Evolutionary conservation across 2,113 vertebrate genomes (phyloP), one percentile per base, ranked within the genome.

Genomic region (Polypterus senegalus): DNA sequence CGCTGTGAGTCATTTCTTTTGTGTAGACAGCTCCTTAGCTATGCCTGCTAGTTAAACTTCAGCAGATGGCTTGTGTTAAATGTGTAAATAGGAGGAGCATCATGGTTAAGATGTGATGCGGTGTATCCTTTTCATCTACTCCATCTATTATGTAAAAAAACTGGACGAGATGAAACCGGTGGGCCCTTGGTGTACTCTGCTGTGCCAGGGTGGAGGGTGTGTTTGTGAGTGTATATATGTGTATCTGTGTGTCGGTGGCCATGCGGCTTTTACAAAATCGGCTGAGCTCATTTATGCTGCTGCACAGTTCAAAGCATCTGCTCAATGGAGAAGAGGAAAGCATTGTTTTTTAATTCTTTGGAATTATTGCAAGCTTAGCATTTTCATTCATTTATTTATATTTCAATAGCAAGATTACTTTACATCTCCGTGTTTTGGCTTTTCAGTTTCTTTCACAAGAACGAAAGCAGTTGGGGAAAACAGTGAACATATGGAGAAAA

Each of bases 221-320:
- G 48, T 67, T 48, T 61, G 48, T 48, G 66, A 46, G 60, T 59
- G 67, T 55, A 1, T 49, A 5, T 27, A 27, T 27, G 27, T 27
- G 27, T 27, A 27, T 27, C 27, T 27, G 27, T 27, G 27, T 27
- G 59, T 27, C 47, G 52, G 46, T 27, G 45, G 49, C 52, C 57
- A 65, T 62, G 65, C 60, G 60, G 57, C 56, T 63, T 9, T 61
- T 61, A 57, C 66, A 27, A 11, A 49, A 7, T 63, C 7, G 65
- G 57, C 59, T 68, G 67, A 48, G 69, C 74, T 77, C 43, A 45
- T 45, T 58, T 58, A 58, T 43, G 56, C 43, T 58, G 56, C 8
- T 59, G 48, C 10, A 51, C 47, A 52, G 27, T 57, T 48, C 59
- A 53, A 46, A 60, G 64, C 59, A 58, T 60, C n/a, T 53, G 58